Conservation (phyloP, 2,888 invertebrate genomes). For the Vandiemenella viatica region DNA sequence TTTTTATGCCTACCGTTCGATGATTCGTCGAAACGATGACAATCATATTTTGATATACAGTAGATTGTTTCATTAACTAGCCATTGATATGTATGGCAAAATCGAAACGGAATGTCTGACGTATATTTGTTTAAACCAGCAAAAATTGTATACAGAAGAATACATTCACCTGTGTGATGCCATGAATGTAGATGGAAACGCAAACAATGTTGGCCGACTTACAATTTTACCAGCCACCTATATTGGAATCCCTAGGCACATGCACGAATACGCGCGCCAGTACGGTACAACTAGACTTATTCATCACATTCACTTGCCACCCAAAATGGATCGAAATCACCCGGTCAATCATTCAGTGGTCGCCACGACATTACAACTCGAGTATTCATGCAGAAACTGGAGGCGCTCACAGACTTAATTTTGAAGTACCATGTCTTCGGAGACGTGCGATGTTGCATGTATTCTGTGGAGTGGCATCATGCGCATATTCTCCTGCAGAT, state of each 20-base stretch:
- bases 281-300: no score
- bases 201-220: no score
- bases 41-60: constrained; percentile 15
- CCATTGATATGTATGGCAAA: no score
- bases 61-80: neutral
- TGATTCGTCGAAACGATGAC: constrained; percentile 16
- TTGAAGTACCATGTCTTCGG: neutral
- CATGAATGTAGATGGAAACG: no score
- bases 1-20: constrained; percentile 20
- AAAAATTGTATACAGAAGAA: neutral
- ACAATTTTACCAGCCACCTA: no score
- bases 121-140: neutral
- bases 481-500: no score
- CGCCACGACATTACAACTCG: neutral
- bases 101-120: no score
- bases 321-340: neutral
- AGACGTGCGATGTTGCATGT: neutral
- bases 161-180: neutral
- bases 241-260: no score
- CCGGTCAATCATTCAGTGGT: neutral
- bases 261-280: no score
- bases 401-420: neutral
- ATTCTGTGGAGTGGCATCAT: neutral
- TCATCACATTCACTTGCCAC: neutral
- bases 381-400: neutral